phyloP scores from a whole-genome alignment of 2,888 invertebrate species.

The Sarcophaga caerulescens region DNA sequence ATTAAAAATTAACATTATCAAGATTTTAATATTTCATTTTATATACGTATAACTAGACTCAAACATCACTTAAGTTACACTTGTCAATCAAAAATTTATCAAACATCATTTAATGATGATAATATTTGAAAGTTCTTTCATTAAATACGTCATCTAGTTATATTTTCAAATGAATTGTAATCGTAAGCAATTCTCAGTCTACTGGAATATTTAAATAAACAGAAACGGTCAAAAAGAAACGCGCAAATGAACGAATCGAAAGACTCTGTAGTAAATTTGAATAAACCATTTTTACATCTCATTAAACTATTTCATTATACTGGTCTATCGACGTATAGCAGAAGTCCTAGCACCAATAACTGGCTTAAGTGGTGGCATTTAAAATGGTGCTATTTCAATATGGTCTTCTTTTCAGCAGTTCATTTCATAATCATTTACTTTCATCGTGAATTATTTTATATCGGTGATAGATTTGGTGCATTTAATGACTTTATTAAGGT shows the following conservation, averaged over 20 bases:
- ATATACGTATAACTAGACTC: too few relatives aligned
- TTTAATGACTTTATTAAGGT: constrained; percentile 68
- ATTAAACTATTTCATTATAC: constrained; percentile 58
- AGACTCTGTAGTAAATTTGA: constrained; percentile 26
- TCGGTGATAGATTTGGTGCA: constrained; percentile 64
- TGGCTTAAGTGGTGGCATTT: constrained; percentile 28
- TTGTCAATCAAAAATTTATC: too few relatives aligned
- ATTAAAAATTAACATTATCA: too few relatives aligned
- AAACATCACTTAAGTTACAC: too few relatives aligned
- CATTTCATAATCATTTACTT: constrained; percentile 37
- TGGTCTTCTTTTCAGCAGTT: constrained; percentile 38
- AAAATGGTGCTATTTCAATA: constrained; percentile 49
- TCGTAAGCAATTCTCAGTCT: too few relatives aligned
- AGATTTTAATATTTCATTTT: too few relatives aligned
- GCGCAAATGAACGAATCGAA: background rate
- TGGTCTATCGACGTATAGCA: constrained; percentile 63
- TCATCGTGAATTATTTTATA: constrained; percentile 41
- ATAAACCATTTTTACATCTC: constrained; percentile 50
- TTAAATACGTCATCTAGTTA: too few relatives aligned
- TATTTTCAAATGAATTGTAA: too few relatives aligned
- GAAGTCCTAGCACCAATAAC: background rate
- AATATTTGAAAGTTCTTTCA: too few relatives aligned
- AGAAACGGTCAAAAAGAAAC: background rate
- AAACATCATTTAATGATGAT: too few relatives aligned
- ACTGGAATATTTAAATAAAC: too few relatives aligned